Evolutionary conservation across 1,140 invertebrate genomes (phyloP), one percentile per base, ranked within the genome.

Genomic region (Calliphora vicina): DNA sequence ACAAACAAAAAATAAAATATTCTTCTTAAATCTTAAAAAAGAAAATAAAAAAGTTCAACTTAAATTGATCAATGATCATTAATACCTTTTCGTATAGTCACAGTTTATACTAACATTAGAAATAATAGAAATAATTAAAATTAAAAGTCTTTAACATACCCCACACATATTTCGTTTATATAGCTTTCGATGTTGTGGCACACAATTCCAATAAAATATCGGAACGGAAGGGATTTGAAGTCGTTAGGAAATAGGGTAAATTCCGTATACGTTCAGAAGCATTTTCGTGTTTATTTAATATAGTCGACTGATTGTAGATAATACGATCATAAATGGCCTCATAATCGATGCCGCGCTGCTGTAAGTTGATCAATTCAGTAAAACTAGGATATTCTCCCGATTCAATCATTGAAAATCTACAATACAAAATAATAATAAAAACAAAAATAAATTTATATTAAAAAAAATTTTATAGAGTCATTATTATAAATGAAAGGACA

Each of bases 351-450:
- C 84, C 84, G 42, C 83, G 72, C 26, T 83, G 57, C 67, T 78
- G 25, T 29, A 84, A 43, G 9, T 83, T 43, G 23, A 78, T 10
- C 17, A 84, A 35, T 72, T 84, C 84, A 27, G 20, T 57, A 20
- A 83, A 83, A 25, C 71, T 78, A n/a, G 84, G 84, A 84, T 83
- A 84, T 83, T 84, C 84, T 23, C 84, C 84, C 27, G 73, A 27
- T 82, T 84, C 84, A 15, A 84, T 74, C 84, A 84, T 84, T 27
- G 80, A 78, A 35, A 84, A 84, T 50, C 82, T 84, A 45, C 20
- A n/a, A 42, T 17, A 25, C 25, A n/a, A 23, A 35, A 12, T 23
- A 81, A 83, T 13, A 43, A 74, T 35, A 78, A 6, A 23, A 43
- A 78, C 74, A 43, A 23, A 43, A 23, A 78, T 43, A 78, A 12